Conservation (phyloP, 2,888 invertebrate genomes). For the Camponotus fellah region DNA sequence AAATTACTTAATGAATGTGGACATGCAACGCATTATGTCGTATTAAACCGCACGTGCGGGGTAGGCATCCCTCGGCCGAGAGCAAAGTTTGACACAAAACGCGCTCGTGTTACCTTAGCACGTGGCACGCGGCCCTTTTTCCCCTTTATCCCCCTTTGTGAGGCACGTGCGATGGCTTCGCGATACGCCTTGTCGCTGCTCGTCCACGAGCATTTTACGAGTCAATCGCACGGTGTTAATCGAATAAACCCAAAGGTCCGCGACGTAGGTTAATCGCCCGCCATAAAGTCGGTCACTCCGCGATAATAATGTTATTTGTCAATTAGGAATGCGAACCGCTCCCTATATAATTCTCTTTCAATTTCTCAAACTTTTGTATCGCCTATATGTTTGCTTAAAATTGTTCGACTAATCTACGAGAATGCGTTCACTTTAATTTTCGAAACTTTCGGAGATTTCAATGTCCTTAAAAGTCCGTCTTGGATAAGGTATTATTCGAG, state of each 20-base stretch:
- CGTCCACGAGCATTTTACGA: slow-evolving; percentile 49
- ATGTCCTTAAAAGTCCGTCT: too few relatives aligned
- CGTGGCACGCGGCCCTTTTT: slow-evolving; percentile 53
- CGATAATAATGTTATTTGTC: background rate
- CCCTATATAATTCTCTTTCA: background rate
- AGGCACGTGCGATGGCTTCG: slow-evolving; percentile 52
- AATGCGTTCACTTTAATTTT: background rate
- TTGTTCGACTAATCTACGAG: background rate
- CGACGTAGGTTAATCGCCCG: slow-evolving; percentile 29
- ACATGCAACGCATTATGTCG: slow-evolving; percentile 83
- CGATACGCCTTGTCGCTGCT: slow-evolving; percentile 66
- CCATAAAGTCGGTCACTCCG: background rate
- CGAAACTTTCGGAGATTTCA: background rate
- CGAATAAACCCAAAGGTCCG: slow-evolving; percentile 34
- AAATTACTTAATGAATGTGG: slow-evolving; percentile 84
- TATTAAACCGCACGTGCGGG: slow-evolving; percentile 80
- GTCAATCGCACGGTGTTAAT: slow-evolving; percentile 36
- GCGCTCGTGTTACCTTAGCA: slow-evolving; percentile 68
- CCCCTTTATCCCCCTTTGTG: slow-evolving; percentile 9
- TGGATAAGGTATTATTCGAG: background rate
- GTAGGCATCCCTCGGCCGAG: slow-evolving; percentile 64
- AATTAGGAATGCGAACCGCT: background rate
- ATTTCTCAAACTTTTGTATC: background rate
- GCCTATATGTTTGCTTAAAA: background rate
- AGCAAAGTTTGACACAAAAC: slow-evolving; percentile 62